These are phyloP conservation scores for Enteromius argenteus DNA, from an alignment of 2,797 vertebrate genomes.

Conservation along the genomic window DNA sequence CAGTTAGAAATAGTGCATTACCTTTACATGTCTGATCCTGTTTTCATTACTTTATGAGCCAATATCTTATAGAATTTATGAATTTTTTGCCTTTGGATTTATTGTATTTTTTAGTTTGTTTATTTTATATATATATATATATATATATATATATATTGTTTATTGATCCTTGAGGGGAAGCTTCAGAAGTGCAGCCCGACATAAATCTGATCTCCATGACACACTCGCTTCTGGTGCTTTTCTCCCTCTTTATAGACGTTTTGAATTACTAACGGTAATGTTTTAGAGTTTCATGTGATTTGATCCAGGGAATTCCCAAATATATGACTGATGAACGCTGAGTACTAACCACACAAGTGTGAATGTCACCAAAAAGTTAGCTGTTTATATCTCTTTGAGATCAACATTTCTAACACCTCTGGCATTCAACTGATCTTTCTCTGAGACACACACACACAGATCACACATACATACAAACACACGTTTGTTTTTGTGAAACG, in stretches of 20 bases:
- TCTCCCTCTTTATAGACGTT: constrained; percentile 8
- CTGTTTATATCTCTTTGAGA: background rate
- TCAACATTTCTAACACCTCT: constrained; percentile 1
- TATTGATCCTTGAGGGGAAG: background rate
- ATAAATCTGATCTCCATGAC: constrained; percentile 39
- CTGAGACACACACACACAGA: background rate
- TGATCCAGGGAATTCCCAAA: constrained; percentile 1
- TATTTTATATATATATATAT: too few species aligned
- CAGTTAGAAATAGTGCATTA: background rate
- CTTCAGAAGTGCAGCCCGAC: constrained; percentile 12
- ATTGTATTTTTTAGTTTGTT: background rate
- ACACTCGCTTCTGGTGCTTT: constrained; percentile 6
- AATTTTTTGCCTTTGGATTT: background rate
- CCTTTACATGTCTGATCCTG: background rate
- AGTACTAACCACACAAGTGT: background rate
- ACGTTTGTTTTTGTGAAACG: too few species aligned
- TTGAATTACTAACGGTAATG: constrained; percentile 32
- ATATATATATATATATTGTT: background rate
- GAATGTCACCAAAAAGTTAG: background rate
- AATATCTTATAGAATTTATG: background rate
- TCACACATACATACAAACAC: too few species aligned
- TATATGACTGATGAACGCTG: constrained; percentile 1
- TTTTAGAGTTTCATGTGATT: constrained; percentile 3
- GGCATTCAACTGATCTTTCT: background rate
- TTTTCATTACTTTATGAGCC: background rate